Evolutionary conservation across 1,140 invertebrate genomes (phyloP), one percentile per base, ranked within the genome.

Genomic region (Dufourea novaeangliae): DNA sequence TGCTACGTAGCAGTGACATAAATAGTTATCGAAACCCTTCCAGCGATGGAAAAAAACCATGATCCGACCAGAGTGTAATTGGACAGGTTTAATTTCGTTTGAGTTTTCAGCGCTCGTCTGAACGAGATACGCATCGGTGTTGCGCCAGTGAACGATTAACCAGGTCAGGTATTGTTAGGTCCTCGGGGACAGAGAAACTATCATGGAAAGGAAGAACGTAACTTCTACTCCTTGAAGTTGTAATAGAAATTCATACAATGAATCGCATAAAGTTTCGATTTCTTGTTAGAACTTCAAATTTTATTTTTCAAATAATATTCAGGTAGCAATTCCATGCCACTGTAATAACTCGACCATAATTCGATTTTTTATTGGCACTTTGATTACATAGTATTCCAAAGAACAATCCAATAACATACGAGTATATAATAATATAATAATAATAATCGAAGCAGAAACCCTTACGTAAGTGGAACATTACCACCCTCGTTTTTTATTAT

Each of bases 81-180:
- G 87, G 81, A 62, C 79, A 78, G 54, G 80, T 83, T 79, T 87
- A 88, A 87, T 88, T 88, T 73, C 71, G 82, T n/a, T 17, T 50
- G n/a, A 82, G 78, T 87, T 85, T 88, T 83, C 70, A 85, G 83
- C 75, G 82, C 74, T 85, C 77, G 80, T 83, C 70, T 80, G 79
- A 76, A 79, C 84, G 68, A 87, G 88, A 91, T 89, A 88, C 79
- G 73, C 63, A 90, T 90, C 88, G 76, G 59, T 79, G 62, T 79
- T 82, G 78, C 86, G 82, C 77, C 86, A 88, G 70, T 88, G 86
- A 89, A 88, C 86, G 87, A 91, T 91, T 89, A 91, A 90, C 87
- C 82, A 83, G 88, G 84, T 80, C 88, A 84, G 70, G 76, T 84
- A 79, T 82, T 82, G 82, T 83, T 81, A 52, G 59, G 57, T 57